Evolutionary conservation across 2,113 vertebrate genomes (phyloP), one percentile per base, ranked within the genome.

Genomic region (Tyto alba): DNA sequence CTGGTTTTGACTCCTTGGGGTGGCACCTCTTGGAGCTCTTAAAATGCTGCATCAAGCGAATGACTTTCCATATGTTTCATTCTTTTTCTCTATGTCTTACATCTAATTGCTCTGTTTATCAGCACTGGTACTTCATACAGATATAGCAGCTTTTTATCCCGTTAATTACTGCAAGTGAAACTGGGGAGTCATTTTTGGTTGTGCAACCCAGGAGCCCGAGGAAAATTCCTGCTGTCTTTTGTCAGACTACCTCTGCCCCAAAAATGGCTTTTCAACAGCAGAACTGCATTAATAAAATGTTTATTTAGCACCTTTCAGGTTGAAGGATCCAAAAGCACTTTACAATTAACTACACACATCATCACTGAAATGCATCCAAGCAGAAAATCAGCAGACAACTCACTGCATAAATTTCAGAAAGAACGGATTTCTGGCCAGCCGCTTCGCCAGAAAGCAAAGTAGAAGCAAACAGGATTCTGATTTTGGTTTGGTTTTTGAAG

Each of bases 301-400:
- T 97, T 97, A 97, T 97, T 97, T 97, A 97, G 96, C 96, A 97
- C 96, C 96, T 96, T 96, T 97, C 81, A 83, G 94, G 84, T 76
- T 80, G 93, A 96, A 95, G 84, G 81, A 94, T 96, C 71, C 84
- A 95, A 88, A 95, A 96, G 92, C 95, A 88, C 66, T 95, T 96
- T 90, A 96, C 96, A 96, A 76, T 91, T 82, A 91, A 93, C 91
- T 89, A 96, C 91, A 96, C 87, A 91, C 89, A 88, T 79, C 94
- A 87, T 90, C 90, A 85, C 80, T 83, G 91, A 92, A 96, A 89
- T 66, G 86, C 91, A 95, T 92, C 81, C 93, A 88, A 89, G 79
- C 89, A 92, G 89, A 95, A 89, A 85, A 89, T 64, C 81, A 47
- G 93, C 96, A 95, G 84, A 82, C 80, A 89, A 62, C 89, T 94